Percentiles rank a stretch among this genome's conserved stretches.
Conservation (phyloP, 2,113 vertebrate species). For the Epinephelus cyanopodus region DNA sequence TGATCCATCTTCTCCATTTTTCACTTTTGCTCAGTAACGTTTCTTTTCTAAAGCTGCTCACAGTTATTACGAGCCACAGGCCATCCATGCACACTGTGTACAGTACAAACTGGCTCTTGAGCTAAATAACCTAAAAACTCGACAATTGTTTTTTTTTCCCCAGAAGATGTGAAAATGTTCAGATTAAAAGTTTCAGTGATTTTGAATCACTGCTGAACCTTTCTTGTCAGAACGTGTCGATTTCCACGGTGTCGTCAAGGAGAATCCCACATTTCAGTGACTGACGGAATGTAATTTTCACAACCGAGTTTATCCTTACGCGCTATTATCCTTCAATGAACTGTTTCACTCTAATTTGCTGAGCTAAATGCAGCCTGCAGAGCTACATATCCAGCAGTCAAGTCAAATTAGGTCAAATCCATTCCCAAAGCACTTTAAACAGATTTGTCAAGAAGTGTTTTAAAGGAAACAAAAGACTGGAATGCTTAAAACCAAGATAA, state of each 20-base stretch:
- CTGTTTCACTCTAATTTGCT: constrained; percentile 36
- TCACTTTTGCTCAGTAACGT: not conserved
- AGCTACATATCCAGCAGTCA: constrained; percentile 47
- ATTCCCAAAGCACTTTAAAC: constrained; percentile 44
- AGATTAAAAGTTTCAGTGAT: not conserved
- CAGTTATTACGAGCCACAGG: not conserved
- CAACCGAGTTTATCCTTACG: not conserved
- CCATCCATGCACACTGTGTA: not conserved
- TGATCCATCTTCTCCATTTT: not conserved
- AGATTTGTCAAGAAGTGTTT: constrained; percentile 44
- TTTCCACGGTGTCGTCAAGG: not conserved
- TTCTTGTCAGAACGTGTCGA: not conserved
- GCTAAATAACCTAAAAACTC: not conserved
- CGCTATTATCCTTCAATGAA: constrained; percentile 31
- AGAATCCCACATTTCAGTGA: not conserved
- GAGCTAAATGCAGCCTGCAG: constrained; percentile 23
- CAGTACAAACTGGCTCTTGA: not conserved
- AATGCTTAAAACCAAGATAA: not conserved
- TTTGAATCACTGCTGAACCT: not conserved
- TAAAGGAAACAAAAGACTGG: constrained; percentile 48
- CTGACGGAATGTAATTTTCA: constrained; percentile 19
- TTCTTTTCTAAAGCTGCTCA: constrained; percentile 18
- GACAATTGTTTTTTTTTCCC: not conserved
- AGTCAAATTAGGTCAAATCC: constrained; percentile 59
- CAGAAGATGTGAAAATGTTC: not conserved